A percentile compares a stretch with the other conserved stretches of the same genome.
These are phyloP conservation scores for Hoplias malabaricus DNA, from an alignment of 2,113 vertebrate species.

Conservation along the genomic window DNA sequence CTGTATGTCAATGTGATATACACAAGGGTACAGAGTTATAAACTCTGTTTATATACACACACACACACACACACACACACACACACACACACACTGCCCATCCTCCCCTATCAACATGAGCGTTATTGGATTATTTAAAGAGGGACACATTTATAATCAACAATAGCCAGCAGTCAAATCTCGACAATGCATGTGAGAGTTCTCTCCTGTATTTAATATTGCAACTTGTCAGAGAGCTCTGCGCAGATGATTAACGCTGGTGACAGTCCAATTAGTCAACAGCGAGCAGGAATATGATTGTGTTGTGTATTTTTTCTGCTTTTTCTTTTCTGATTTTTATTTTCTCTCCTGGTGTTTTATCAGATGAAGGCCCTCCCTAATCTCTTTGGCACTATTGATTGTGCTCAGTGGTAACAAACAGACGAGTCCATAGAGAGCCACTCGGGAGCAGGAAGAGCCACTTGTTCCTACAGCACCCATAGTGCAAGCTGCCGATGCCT, in stretches of 20 bases:
- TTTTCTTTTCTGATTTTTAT: neutral
- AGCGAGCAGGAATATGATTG: conserved; percentile 65
- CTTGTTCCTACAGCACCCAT: conserved; percentile 59
- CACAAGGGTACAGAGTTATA: neutral
- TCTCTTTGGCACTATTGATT: conserved; percentile 73
- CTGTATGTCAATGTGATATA: conserved; percentile 26
- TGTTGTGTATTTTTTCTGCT: conserved; percentile 11
- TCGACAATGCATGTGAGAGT: conserved; percentile 54
- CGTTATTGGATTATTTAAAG: conserved; percentile 52
- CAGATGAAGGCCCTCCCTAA: conserved; percentile 73
- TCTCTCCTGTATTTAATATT: conserved; percentile 54
- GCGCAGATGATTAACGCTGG: conserved; percentile 55
- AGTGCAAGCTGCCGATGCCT: conserved; percentile 60
- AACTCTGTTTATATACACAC: neutral
- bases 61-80: neutral
- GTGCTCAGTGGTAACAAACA: conserved; percentile 60
- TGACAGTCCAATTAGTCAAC: conserved; percentile 68
- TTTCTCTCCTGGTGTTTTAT: conserved; percentile 70
- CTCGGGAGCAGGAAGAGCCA: conserved; percentile 61
- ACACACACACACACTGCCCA: conserved; percentile 12
- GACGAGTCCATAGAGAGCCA: conserved; percentile 56
- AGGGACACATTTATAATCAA: conserved; percentile 52
- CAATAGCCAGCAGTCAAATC: conserved; percentile 46
- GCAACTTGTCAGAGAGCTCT: conserved; percentile 46
- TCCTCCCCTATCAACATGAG: conserved; percentile 1